Evolutionary conservation across 2,888 invertebrate genomes (phyloP).

Genomic region (Drosophila algonquin): DNA sequence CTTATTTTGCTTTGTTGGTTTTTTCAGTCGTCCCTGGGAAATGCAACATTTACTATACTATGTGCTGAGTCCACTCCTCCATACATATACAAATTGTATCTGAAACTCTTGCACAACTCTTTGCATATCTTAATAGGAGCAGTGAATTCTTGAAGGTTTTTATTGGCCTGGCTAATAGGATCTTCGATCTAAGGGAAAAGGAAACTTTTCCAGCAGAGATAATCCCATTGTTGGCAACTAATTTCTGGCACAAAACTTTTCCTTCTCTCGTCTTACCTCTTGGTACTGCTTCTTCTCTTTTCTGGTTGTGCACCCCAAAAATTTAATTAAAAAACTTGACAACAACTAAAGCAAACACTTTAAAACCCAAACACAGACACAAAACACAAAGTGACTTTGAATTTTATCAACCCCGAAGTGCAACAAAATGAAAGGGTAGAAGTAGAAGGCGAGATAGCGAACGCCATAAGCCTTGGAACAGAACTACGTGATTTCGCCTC

Average conservation of each 20-base stretch:
- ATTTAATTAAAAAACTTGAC: constrained; percentile 51
- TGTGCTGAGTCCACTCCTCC: constrained; percentile 14
- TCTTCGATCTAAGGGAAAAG: constrained; percentile 13
- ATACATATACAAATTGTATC: constrained; percentile 30
- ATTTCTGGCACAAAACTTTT: constrained; percentile 27
- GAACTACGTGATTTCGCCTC: constrained; percentile 31
- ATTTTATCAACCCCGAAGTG: constrained; percentile 32
- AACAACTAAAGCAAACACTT: constrained; percentile 22
- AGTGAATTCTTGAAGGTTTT: constrained; percentile 21
- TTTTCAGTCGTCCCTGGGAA: constrained; percentile 9
- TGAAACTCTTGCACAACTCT: constrained; percentile 4
- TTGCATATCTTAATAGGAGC: background rate
- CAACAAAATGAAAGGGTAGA: constrained; percentile 2
- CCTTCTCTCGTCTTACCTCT: constrained; percentile 1
- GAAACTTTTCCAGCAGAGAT: constrained; percentile 22
- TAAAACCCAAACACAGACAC: constrained; percentile 15
- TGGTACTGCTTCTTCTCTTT: constrained; percentile 8
- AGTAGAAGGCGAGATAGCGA: background rate
- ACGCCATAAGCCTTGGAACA: constrained; percentile 20
- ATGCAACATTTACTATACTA: constrained; percentile 17
- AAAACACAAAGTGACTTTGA: constrained; percentile 29
- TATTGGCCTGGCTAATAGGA: constrained; percentile 32
- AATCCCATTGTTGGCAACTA: constrained; percentile 44
- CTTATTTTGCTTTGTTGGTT: background rate
- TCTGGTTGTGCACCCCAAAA: constrained; percentile 27